These are phyloP conservation scores for Siphamia tubifer DNA, from an alignment of 2,113 vertebrate genomes.

Conservation along the genomic window DNA sequence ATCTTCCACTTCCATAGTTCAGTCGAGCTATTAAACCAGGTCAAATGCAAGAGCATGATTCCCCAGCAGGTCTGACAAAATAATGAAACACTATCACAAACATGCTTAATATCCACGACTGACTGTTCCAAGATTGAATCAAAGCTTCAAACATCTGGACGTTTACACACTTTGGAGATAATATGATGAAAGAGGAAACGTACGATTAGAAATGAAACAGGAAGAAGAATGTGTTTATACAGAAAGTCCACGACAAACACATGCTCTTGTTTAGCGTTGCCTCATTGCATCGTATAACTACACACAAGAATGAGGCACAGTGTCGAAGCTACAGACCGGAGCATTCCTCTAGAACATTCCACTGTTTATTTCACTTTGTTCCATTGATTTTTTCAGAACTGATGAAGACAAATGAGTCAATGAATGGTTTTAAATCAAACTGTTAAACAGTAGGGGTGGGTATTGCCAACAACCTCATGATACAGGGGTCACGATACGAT, in stretches of 20 bases:
- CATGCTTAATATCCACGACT: constrained; percentile 5
- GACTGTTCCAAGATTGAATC: background rate
- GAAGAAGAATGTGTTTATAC: background rate
- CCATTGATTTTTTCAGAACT: too few relatives aligned
- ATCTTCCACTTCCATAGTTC: constrained; percentile 11
- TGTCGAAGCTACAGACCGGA: too few relatives aligned
- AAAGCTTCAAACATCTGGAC: constrained; percentile 31
- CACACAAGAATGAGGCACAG: background rate
- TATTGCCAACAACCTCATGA: too few relatives aligned
- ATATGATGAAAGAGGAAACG: constrained; percentile 16
- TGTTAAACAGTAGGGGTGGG: too few relatives aligned
- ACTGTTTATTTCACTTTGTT: too few relatives aligned
- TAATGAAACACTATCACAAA: constrained; percentile 34
- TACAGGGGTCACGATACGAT: too few relatives aligned
- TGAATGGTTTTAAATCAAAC: too few relatives aligned
- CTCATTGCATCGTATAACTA: background rate
- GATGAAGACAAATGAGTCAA: too few relatives aligned
- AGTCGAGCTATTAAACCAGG: background rate
- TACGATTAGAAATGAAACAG: constrained; percentile 33
- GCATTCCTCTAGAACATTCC: background rate
- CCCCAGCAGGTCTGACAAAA: background rate
- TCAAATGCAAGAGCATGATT: constrained; percentile 10
- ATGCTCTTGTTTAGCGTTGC: background rate
- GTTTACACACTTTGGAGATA: constrained; percentile 11
- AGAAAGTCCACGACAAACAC: background rate